These are phyloP conservation scores for Bambusicola thoracicus DNA, from an alignment of 2,113 vertebrate species.

Conservation along the genomic window DNA sequence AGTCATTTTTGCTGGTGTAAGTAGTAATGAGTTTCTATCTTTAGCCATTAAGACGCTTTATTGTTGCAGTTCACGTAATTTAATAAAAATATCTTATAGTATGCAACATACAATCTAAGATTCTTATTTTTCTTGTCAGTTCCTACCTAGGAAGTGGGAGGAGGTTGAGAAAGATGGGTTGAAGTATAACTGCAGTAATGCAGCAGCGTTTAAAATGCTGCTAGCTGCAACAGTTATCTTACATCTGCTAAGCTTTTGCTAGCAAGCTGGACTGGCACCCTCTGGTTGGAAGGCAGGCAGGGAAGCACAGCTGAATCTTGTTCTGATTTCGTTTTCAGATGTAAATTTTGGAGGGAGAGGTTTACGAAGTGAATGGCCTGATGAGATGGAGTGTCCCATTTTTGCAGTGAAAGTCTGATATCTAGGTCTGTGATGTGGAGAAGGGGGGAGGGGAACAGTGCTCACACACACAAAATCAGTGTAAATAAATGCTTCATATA, in stretches of 20 bases:
- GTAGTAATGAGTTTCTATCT: conserved; percentile 19
- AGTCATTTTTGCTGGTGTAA: neutral
- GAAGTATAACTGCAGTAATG: neutral
- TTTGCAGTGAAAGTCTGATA: neutral
- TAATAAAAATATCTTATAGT: conserved; percentile 6
- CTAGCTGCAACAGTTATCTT: conserved; percentile 37
- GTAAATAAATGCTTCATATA: neutral
- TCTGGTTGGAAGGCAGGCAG: neutral
- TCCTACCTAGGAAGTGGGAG: neutral
- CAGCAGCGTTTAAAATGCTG: neutral
- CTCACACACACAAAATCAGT: neutral
- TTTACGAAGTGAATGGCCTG: neutral
- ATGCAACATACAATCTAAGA: neutral
- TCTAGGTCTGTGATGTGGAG: neutral
- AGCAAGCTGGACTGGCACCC: conserved; percentile 3
- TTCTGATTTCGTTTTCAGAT: neutral
- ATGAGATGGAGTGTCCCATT: neutral
- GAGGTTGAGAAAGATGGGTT: neutral
- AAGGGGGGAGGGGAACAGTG: neutral
- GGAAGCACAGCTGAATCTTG: neutral
- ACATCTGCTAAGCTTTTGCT: neutral
- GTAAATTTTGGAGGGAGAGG: neutral
- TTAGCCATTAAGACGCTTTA: conserved; percentile 12
- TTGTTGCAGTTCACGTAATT: neutral
- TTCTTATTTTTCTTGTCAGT: neutral